These are phyloP conservation scores for Glossosoma conforme DNA, from an alignment of 1,140 invertebrate genomes.

Conservation along the genomic window DNA sequence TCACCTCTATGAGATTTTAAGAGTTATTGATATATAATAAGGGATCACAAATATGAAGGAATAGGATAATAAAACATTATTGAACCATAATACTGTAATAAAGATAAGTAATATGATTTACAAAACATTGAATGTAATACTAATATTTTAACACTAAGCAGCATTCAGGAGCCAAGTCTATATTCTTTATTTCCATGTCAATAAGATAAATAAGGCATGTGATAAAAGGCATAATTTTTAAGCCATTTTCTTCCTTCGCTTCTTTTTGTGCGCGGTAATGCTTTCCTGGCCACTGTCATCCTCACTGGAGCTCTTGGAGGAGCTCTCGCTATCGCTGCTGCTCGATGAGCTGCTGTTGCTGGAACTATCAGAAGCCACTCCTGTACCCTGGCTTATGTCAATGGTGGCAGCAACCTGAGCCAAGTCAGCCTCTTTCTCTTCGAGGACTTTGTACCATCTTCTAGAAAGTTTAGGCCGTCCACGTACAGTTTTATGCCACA, in stretches of 20 bases:
- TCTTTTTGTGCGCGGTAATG: slow-evolving; percentile 81
- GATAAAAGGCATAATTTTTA: slow-evolving; percentile 26
- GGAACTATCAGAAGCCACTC: slow-evolving; percentile 91
- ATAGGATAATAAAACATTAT: too few relatives aligned
- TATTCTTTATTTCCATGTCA: slow-evolving; percentile 10
- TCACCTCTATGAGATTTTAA: too few relatives aligned
- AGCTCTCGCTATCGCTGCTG: slow-evolving; percentile 61
- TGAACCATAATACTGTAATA: too few relatives aligned
- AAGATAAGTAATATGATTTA: too few relatives aligned
- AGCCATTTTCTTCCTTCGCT: slow-evolving; percentile 57
- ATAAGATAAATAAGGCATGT: slow-evolving; percentile 25
- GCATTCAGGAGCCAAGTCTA: slow-evolving; percentile 17
- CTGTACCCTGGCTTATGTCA: slow-evolving; percentile 81
- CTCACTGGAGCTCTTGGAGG: slow-evolving; percentile 53
- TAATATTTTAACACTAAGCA: too few relatives aligned
- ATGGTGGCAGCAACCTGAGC: slow-evolving; percentile 79
- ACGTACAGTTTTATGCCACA: slow-evolving; percentile 97
- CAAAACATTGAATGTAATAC: too few relatives aligned
- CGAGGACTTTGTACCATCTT: slow-evolving; percentile 72
- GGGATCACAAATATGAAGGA: too few relatives aligned
- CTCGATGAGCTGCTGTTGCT: slow-evolving; percentile 87
- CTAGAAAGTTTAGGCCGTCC: slow-evolving; percentile 91
- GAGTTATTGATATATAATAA: too few relatives aligned
- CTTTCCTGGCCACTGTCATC: slow-evolving; percentile 83
- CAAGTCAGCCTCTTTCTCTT: slow-evolving; percentile 75